Conservation (phyloP, 2,113 vertebrate genomes). For the Campylomormyrus tamandua region DNA sequence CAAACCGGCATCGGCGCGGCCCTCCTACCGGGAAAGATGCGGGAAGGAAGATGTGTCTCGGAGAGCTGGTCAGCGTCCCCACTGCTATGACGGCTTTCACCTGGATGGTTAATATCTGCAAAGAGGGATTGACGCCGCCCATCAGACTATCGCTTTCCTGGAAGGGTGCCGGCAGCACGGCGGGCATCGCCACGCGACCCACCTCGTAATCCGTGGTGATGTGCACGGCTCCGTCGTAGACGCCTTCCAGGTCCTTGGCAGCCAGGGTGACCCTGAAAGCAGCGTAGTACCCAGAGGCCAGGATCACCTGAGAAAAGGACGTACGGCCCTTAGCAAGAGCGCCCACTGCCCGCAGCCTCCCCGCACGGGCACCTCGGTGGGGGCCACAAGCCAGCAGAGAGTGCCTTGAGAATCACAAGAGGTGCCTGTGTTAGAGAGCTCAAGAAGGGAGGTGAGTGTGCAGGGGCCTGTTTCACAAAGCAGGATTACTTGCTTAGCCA, state of each 20-base stretch:
- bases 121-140: neutral
- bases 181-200: neutral
- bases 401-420: neutral
- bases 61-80: constrained; percentile 76
- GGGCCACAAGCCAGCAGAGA: neutral
- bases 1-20: neutral
- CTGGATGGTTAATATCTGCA: constrained; percentile 83
- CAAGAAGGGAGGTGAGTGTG: neutral
- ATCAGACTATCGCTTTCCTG: neutral
- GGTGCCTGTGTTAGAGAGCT: neutral
- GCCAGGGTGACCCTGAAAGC: constrained; percentile 84
- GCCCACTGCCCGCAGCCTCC: neutral
- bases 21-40: constrained; percentile 84
- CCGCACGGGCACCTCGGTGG: neutral
- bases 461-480: too few species aligned
- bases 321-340: neutral
- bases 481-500: too few species aligned
- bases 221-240: constrained; percentile 87
- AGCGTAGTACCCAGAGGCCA: constrained; percentile 87
- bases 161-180: neutral
- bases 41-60: constrained; percentile 78
- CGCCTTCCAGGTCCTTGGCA: constrained; percentile 83
- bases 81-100: constrained; percentile 87
- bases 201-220: constrained; percentile 97
- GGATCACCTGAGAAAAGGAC: constrained; percentile 67